These are phyloP conservation scores for Acomys russatus DNA, from an alignment of 2,797 vertebrate species.

Conservation along the genomic window DNA sequence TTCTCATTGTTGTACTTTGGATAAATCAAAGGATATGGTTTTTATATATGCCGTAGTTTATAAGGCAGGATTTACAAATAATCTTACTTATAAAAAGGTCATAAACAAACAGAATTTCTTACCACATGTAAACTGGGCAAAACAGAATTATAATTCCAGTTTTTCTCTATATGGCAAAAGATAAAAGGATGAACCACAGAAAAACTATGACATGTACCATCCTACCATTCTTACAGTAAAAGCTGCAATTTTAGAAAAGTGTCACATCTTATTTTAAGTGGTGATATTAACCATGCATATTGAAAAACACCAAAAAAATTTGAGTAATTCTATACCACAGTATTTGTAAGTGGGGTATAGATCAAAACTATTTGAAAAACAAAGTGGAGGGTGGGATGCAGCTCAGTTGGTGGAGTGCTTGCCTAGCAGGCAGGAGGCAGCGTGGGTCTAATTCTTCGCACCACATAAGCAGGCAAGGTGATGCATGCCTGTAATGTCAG, in stretches of 20 bases:
- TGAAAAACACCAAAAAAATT: conserved; percentile 33
- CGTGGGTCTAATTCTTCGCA: background rate
- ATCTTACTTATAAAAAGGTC: conserved; percentile 31
- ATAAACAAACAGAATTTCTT: conserved; percentile 49
- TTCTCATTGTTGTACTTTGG: conserved; percentile 48
- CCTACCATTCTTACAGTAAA: conserved; percentile 4
- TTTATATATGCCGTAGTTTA: conserved; percentile 47
- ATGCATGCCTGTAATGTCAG: background rate
- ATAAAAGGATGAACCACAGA: conserved; percentile 6
- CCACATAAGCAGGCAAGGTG: background rate
- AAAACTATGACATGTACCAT: conserved; percentile 22
- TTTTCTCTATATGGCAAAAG: conserved; percentile 12
- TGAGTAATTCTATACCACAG: conserved; percentile 51
- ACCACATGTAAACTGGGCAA: background rate
- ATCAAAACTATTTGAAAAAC: conserved; percentile 37
- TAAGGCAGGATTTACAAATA: conserved; percentile 50
- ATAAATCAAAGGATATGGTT: conserved; percentile 54
- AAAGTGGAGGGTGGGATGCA: background rate
- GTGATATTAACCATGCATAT: conserved; percentile 21
- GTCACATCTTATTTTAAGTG: conserved; percentile 43
- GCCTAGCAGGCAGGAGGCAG: too few species aligned
- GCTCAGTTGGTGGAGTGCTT: background rate
- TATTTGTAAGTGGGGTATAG: background rate
- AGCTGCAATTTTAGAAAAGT: conserved; percentile 56
- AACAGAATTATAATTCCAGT: conserved; percentile 42